These are phyloP conservation scores for Cynodonichthys magdalenae DNA, from an alignment of 2,797 vertebrate species.

Conservation along the genomic window DNA sequence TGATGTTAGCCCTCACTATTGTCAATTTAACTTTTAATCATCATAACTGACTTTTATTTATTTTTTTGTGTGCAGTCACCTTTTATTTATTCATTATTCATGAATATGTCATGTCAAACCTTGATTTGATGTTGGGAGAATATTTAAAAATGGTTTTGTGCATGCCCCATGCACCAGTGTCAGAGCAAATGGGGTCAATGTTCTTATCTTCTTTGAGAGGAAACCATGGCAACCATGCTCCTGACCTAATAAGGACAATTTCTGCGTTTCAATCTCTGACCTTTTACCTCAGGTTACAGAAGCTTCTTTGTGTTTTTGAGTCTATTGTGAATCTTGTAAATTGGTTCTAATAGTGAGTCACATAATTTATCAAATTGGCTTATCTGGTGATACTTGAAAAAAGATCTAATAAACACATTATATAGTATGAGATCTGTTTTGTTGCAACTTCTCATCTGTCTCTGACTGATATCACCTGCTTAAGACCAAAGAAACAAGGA, in stretches of 20 bases:
- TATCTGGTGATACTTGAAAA: background rate
- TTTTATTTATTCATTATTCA: background rate
- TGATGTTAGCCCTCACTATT: conserved; percentile 16
- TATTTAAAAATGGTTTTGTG: too few species aligned
- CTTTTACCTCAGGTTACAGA: conserved; percentile 15
- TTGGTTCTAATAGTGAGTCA: background rate
- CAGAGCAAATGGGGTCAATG: conserved; percentile 19
- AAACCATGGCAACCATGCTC: conserved; percentile 29
- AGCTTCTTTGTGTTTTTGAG: background rate
- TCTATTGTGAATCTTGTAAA: background rate
- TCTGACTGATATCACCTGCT: conserved; percentile 10
- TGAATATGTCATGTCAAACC: background rate
- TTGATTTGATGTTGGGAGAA: too few species aligned
- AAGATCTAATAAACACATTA: background rate
- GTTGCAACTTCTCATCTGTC: background rate
- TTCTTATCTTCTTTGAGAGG: conserved; percentile 18
- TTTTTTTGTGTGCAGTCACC: background rate
- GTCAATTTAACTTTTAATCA: background rate
- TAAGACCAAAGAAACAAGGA: conserved; percentile 9
- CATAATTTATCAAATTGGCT: background rate
- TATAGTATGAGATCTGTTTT: background rate
- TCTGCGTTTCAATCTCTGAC: conserved; percentile 9
- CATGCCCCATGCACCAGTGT: conserved; percentile 1
- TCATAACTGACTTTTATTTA: too few species aligned
- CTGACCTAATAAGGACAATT: conserved; percentile 14